Evolutionary conservation across 2,797 vertebrate genomes (phyloP).

Genomic region (Clarias pachynema): DNA sequence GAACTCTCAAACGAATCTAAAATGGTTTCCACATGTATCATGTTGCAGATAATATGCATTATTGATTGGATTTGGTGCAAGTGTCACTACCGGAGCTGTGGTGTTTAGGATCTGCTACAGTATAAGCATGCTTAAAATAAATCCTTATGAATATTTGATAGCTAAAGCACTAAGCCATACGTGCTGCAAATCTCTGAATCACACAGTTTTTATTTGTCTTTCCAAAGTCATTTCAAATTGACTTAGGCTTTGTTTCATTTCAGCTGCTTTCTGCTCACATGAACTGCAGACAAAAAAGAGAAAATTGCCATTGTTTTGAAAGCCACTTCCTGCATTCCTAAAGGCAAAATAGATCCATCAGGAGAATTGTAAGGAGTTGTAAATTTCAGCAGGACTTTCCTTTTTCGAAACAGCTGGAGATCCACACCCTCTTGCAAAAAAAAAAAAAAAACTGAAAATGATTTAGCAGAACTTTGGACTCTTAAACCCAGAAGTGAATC

Average conservation of each 20-base stretch:
- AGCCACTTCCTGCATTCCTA: conserved; percentile 54
- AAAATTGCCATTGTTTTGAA: conserved; percentile 48
- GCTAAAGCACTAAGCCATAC: conserved; percentile 2
- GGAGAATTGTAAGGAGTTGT: conserved; percentile 33
- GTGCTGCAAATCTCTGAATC: conserved; percentile 19
- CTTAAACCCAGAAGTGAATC: not conserved
- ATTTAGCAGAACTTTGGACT: conserved; percentile 5
- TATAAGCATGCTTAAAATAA: conserved; percentile 42
- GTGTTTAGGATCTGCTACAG: conserved; percentile 24
- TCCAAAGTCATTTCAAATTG: conserved; percentile 14
- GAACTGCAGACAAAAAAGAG: conserved; percentile 28
- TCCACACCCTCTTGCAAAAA: conserved; percentile 1
- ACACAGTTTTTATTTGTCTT: conserved; percentile 17
- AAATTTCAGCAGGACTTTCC: conserved; percentile 29
- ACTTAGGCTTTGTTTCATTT: conserved; percentile 27
- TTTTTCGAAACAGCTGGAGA: conserved; percentile 23
- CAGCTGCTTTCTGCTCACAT: conserved; percentile 29
- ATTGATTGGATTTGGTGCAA: conserved; percentile 49
- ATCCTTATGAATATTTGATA: conserved; percentile 28
- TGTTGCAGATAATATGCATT: conserved; percentile 50
- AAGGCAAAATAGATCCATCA: conserved; percentile 44
- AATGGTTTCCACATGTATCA: conserved; percentile 45
- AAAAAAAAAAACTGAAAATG: not conserved
- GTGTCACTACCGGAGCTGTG: conserved; percentile 18
- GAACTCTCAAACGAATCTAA: not conserved